A percentile compares a stretch with the other conserved stretches of the same genome.
Conservation (phyloP, 2,113 vertebrate species). For the Zootoca vivipara region DNA sequence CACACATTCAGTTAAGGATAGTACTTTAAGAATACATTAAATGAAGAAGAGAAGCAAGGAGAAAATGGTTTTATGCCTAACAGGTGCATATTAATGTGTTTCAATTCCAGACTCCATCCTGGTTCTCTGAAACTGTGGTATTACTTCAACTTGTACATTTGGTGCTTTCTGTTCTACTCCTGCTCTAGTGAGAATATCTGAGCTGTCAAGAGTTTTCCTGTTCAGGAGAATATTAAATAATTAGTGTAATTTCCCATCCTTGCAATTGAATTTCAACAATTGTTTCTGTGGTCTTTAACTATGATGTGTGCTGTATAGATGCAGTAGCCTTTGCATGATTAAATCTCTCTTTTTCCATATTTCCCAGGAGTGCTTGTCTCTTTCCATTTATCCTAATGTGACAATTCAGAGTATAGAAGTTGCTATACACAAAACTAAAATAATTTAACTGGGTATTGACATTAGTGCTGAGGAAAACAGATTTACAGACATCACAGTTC, state of each 20-base stretch:
- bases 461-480: background rate
- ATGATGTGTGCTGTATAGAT: background rate
- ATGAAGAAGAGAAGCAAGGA: background rate
- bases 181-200: background rate
- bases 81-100: background rate
- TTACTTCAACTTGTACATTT: background rate
- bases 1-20: background rate
- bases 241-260: background rate
- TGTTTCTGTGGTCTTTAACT: background rate
- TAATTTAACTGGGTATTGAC: background rate
- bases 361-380: conserved; percentile 30
- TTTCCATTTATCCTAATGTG: conserved; percentile 39
- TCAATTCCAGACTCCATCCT: background rate
- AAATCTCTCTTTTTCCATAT: conserved; percentile 4
- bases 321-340: conserved; percentile 20
- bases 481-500: background rate
- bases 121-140: background rate
- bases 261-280: background rate
- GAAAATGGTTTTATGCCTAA: background rate
- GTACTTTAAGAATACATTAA: background rate
- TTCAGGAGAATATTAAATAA: background rate
- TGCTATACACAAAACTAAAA: conserved; percentile 15
- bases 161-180: background rate
- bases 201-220: background rate
- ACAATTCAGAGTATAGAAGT: background rate